A percentile compares a stretch with the other conserved stretches of the same genome.
Conservation (phyloP, 2,888 invertebrate genomes). For the Ectropis crepuscularia region DNA sequence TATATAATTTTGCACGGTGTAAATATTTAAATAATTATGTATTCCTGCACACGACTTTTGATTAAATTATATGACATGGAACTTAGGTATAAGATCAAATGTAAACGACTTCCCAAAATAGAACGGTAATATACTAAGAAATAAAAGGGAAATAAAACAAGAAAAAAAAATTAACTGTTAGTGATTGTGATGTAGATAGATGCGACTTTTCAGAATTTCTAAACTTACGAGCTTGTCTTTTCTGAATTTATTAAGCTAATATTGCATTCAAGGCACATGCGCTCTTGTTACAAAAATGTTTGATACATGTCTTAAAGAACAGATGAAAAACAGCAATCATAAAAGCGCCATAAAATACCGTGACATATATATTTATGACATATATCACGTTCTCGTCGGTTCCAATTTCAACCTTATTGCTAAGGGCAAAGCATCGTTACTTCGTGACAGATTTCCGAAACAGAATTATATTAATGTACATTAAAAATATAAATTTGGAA, state of each 20-base stretch:
- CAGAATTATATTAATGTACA: too few relatives aligned
- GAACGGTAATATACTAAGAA: neutral
- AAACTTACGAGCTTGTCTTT: slow-evolving; percentile 45
- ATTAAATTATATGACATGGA: slow-evolving; percentile 1
- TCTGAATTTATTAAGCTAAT: slow-evolving; percentile 21
- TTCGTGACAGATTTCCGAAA: too few relatives aligned
- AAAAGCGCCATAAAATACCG: too few relatives aligned
- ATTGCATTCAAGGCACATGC: neutral
- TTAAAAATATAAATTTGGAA: neutral
- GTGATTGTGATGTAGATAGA: slow-evolving; percentile 15
- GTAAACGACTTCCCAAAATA: slow-evolving; percentile 10
- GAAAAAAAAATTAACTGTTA: neutral
- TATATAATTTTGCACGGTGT: slow-evolving; percentile 52
- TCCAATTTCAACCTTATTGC: too few relatives aligned
- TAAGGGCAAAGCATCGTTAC: too few relatives aligned
- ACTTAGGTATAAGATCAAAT: slow-evolving; percentile 8
- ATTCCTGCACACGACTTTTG: slow-evolving; percentile 6
- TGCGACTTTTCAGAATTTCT: slow-evolving; percentile 30
- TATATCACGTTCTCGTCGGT: too few relatives aligned
- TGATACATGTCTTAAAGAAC: neutral
- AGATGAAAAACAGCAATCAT: neutral
- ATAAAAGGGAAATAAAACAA: slow-evolving; percentile 4
- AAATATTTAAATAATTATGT: slow-evolving; percentile 28
- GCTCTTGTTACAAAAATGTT: neutral
- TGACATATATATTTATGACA: too few relatives aligned